phyloP scores from a whole-genome alignment of 92 coral and sea anemone species.

The Palythoa heliodiscus region DNA sequence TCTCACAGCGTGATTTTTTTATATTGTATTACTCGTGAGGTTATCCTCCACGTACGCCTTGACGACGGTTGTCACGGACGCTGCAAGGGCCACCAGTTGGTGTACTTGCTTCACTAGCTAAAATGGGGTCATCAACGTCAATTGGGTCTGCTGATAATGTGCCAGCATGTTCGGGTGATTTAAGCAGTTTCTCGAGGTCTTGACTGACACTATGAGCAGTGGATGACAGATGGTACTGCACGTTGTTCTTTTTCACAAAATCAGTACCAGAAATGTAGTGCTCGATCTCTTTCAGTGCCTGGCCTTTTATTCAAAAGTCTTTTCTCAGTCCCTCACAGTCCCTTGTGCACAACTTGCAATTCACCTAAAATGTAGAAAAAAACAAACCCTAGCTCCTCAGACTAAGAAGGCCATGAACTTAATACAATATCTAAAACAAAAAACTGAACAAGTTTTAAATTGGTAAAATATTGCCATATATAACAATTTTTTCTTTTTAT shows the following conservation, averaged over 20 bases:
- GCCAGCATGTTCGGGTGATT: constrained; percentile 32
- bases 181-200: constrained; percentile 38
- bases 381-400: no score
- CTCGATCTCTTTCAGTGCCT: constrained; percentile 38
- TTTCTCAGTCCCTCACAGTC: constrained; percentile 30
- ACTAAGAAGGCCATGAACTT: no score
- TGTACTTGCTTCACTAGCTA: constrained; percentile 38
- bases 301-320: constrained; percentile 33
- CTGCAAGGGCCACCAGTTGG: constrained; percentile 22
- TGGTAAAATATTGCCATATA: constrained; percentile 24
- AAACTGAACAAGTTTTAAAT: constrained; percentile 23
- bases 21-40: background rate
- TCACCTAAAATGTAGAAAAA: constrained; percentile 21
- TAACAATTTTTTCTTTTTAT: constrained; percentile 1
- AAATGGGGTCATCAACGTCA: constrained; percentile 20
- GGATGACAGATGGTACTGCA: constrained; percentile 36
- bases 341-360: constrained; percentile 36
- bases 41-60: background rate
- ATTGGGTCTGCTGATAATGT: constrained; percentile 31
- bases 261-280: constrained; percentile 31
- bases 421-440: constrained; percentile 17
- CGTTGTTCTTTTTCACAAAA: constrained; percentile 33
- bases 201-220: constrained; percentile 36
- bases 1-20: background rate
- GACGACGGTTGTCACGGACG: background rate